Evolutionary conservation across 2,888 invertebrate species (phyloP), one percentile per base, ranked within the genome.

Genomic region (Aspidiotus rigidus): DNA sequence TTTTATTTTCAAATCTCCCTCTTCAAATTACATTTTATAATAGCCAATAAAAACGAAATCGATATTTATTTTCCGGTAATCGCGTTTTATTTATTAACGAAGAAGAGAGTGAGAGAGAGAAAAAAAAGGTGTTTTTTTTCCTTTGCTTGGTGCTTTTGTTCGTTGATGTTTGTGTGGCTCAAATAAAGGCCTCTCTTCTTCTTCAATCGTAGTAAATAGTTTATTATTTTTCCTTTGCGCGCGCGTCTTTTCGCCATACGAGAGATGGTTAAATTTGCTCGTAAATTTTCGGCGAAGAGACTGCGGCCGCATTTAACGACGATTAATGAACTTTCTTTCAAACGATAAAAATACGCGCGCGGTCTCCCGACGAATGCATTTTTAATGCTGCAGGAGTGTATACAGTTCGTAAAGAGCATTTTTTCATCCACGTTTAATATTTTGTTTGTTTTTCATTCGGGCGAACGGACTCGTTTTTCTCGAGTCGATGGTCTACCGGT

Each of bases 11-110:
- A 13, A 11, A n/a, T 11, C 49, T n/a, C n/a, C 49, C 17, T 28
- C 10, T 28, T 44, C 53, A 28, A 67, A 59, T 59, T 42, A 41
- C 60, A 39, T 53, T 55, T 28, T 56, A 56, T 60, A 60, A 66
- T 67, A 67, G 67, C 41, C 67, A 67, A 67, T 67, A 67, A 67
- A 67, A 60, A 49, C 67, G 44, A 49, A 64, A 7, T 59, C 60
- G 67, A 67, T 66, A 13, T 59, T 59, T 59, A 41, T 66, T 55
- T 66, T 10, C 41, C 64, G 64, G 55, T 67, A 60, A 67, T 67
- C 60, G 67, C 53, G 49, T 60, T 60, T 60, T 49, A 60, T 59
- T 67, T 67, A 66, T 67, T 49, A 17, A 28, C 49, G 13, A 41
- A 56, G 17, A 8, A 13, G 5, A 28, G 28, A 28, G 28, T 3